Evolutionary conservation across 2,797 vertebrate species (phyloP).

Genomic region (Jordanella pulchra): DNA sequence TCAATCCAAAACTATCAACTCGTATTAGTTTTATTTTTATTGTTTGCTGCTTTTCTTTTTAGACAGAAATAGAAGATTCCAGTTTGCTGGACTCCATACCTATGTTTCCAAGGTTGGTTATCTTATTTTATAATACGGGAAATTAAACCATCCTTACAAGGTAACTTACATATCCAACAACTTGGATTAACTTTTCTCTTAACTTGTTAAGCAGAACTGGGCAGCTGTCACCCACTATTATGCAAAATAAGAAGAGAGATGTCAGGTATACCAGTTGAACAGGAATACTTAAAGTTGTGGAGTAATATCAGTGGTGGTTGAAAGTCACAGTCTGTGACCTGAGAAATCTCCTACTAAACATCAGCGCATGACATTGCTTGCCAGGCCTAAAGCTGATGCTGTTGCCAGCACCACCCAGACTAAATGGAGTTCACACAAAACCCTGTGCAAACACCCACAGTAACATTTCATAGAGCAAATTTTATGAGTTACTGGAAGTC

Average conservation of each 20-base stretch:
- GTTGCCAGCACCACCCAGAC: slow-evolving; percentile 70
- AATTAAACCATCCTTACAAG: slow-evolving; percentile 15
- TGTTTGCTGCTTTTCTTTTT: slow-evolving; percentile 8
- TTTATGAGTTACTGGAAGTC: slow-evolving; percentile 46
- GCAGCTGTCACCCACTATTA: slow-evolving; percentile 71
- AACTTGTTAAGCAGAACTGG: slow-evolving; percentile 60
- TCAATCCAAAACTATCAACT: slow-evolving; percentile 33
- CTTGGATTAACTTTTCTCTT: slow-evolving; percentile 53
- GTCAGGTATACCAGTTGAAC: slow-evolving; percentile 62
- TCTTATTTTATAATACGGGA: slow-evolving; percentile 18
- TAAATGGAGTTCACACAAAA: slow-evolving; percentile 60
- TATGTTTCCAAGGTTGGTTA: slow-evolving; percentile 14
- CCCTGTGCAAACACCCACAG: slow-evolving; percentile 29
- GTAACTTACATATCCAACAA: slow-evolving; percentile 36
- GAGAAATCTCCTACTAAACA: slow-evolving; percentile 79
- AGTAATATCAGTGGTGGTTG: slow-evolving; percentile 72
- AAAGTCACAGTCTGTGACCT: slow-evolving; percentile 76
- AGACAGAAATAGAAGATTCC: slow-evolving; percentile 10
- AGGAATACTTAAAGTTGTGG: slow-evolving; percentile 62
- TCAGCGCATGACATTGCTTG: slow-evolving; percentile 79
- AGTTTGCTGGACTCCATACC: slow-evolving; percentile 14
- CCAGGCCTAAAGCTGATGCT: slow-evolving; percentile 74
- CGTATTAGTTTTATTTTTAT: slow-evolving; percentile 17
- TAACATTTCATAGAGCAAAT: slow-evolving; percentile 39
- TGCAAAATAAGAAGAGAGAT: slow-evolving; percentile 59